A percentile compares a stretch with the other conserved stretches of the same genome.
phyloP scores from a whole-genome alignment of 2,797 vertebrate genomes.

The Octomys mimax region DNA sequence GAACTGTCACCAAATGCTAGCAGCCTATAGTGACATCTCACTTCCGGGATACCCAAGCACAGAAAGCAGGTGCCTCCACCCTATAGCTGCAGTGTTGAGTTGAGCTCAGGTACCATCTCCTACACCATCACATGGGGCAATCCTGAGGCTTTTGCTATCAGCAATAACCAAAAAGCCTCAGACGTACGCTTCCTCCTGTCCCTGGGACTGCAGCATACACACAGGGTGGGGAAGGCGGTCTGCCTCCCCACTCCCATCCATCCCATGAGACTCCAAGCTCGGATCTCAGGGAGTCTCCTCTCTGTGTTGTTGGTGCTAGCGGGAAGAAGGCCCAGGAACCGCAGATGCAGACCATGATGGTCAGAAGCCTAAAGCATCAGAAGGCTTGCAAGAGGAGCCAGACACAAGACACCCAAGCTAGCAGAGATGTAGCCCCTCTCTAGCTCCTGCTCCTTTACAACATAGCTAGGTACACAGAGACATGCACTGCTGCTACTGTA shows the following conservation, averaged over 20 bases:
- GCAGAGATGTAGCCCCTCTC: no score
- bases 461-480: neutral
- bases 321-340: rapidly evolving
- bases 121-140: neutral
- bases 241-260: neutral
- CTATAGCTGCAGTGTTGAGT: no score
- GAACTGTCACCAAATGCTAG: neutral
- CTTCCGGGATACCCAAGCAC: no score
- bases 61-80: no score
- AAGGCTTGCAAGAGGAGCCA: neutral
- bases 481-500: rapidly evolving
- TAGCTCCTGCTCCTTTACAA: neutral
- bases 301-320: neutral
- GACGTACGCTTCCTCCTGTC: neutral
- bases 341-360: neutral
- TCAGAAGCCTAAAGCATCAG: neutral
- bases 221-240: neutral
- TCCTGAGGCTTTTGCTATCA: neutral
- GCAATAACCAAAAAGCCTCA: neutral
- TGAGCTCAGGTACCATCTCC: rapidly evolving
- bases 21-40: no score
- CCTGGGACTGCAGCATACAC: neutral
- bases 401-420: no score
- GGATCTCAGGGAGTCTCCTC: neutral
- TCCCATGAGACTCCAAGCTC: neutral